Conservation (phyloP, 2,888 invertebrate species). For the Cetonia aurata region DNA sequence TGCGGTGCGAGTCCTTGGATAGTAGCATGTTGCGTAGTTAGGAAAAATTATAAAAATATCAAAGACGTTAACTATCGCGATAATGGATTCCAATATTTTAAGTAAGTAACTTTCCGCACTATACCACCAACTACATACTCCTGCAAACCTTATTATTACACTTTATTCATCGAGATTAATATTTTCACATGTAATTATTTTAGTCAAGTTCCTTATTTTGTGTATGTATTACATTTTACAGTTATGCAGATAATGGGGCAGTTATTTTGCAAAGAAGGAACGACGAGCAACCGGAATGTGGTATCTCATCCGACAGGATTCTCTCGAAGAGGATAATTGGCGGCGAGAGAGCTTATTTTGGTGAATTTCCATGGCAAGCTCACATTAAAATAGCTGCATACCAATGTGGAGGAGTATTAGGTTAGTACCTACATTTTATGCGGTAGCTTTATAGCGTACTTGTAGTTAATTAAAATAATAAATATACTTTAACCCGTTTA, state of each 20-base stretch:
- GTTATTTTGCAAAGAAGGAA: slow-evolving; percentile 58
- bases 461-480: no score
- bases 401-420: slow-evolving; percentile 86
- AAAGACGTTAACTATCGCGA: slow-evolving; percentile 39
- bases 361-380: slow-evolving; percentile 89
- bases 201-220: neutral
- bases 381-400: slow-evolving; percentile 86
- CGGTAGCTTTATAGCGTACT: no score
- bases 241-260: slow-evolving; percentile 42
- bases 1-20: slow-evolving; percentile 79
- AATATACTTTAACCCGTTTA: no score
- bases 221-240: slow-evolving; percentile 17
- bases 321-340: slow-evolving; percentile 85
- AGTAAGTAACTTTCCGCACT: slow-evolving; percentile 50
- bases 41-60: slow-evolving; percentile 54
- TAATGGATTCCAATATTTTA: slow-evolving; percentile 49
- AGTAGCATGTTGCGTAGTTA: slow-evolving; percentile 77
- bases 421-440: slow-evolving; percentile 59
- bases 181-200: neutral
- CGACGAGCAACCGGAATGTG: slow-evolving; percentile 73
- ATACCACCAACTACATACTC: no score
- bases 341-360: slow-evolving; percentile 81
- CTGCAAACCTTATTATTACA: no score
- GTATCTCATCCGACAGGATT: slow-evolving; percentile 71
- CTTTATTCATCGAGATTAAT: neutral